These are phyloP conservation scores for Rhinopomastus cyanomelas DNA, from an alignment of 2,113 vertebrate genomes.

Conservation along the genomic window DNA sequence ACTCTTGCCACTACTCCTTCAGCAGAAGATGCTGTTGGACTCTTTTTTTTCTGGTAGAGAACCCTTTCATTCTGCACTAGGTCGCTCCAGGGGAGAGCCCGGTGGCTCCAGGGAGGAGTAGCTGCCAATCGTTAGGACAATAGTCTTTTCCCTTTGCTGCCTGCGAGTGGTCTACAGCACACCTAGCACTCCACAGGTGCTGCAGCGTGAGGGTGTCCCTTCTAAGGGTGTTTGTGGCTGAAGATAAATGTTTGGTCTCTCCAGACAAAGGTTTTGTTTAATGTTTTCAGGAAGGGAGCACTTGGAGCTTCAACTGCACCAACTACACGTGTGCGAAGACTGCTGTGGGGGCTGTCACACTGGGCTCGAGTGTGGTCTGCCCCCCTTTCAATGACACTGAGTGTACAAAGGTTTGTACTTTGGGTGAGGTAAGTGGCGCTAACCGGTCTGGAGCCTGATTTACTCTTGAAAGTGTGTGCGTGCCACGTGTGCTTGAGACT, in stretches of 20 bases:
- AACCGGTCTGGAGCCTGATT: not conserved
- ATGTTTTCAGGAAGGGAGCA: conserved; percentile 83
- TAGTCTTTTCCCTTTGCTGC: not conserved
- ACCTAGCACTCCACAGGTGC: not conserved
- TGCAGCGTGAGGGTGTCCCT: not conserved
- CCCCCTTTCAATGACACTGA: conserved; percentile 95
- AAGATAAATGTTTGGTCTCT: not conserved
- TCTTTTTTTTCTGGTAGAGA: not conserved
- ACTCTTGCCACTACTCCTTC: not conserved
- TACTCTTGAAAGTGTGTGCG: not conserved
- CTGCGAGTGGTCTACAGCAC: not conserved
- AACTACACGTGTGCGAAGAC: conserved; percentile 90
- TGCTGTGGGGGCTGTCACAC: conserved; percentile 79
- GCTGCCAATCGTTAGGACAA: not conserved
- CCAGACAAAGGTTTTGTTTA: not conserved
- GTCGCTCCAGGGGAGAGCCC: not conserved
- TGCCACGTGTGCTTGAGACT: not conserved
- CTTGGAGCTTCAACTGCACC: conserved; percentile 93
- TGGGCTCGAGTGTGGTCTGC: conserved; percentile 90
- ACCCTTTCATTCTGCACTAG: not conserved
- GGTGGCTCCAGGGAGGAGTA: not conserved
- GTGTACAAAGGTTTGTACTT: conserved; percentile 90
- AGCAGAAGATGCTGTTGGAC: not conserved
- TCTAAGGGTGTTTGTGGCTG: not conserved
- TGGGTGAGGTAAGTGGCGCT: conserved; percentile 21